These are phyloP conservation scores for Amniataba percoides DNA, from an alignment of 2,797 vertebrate genomes.

Conservation along the genomic window DNA sequence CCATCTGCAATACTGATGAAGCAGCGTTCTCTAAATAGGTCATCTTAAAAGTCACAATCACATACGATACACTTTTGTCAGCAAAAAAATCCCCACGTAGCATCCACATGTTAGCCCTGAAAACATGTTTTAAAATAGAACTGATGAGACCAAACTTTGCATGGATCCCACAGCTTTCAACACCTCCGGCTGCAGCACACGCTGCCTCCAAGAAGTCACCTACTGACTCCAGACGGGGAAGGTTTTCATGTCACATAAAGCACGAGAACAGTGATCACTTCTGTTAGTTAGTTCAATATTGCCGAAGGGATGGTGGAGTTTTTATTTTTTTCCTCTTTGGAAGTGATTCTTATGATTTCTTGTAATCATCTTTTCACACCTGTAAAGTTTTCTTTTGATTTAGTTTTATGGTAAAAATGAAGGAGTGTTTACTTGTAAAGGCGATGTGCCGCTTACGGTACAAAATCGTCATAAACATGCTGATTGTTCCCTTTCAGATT, in stretches of 20 bases:
- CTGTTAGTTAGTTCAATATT: not conserved
- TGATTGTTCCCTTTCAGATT: not conserved
- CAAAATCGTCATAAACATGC: not conserved
- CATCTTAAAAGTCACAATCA: slow-evolving; percentile 66
- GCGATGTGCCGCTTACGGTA: not conserved
- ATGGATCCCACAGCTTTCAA: slow-evolving; percentile 29
- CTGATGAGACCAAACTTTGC: slow-evolving; percentile 60
- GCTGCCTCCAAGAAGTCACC: slow-evolving; percentile 10
- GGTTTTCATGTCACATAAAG: not conserved
- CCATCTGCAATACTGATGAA: slow-evolving; percentile 64
- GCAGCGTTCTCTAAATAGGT: slow-evolving; percentile 69
- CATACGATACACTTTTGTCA: slow-evolving; percentile 55
- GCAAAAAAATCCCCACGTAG: slow-evolving; percentile 42
- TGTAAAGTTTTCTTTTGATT: not conserved
- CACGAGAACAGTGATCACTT: not conserved
- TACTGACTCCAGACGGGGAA: not conserved
- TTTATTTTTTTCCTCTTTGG: not conserved
- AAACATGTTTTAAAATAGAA: slow-evolving; percentile 69
- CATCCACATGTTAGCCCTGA: slow-evolving; percentile 45
- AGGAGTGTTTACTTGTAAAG: too few species aligned
- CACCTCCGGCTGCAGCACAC: slow-evolving; percentile 30
- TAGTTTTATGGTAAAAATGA: not conserved
- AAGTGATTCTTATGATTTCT: not conserved
- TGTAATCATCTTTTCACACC: too few species aligned
- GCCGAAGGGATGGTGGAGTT: not conserved